Evolutionary conservation across 2,888 invertebrate genomes (phyloP), one percentile per base, ranked within the genome.

Genomic region (Sphecodes monilicornis): DNA sequence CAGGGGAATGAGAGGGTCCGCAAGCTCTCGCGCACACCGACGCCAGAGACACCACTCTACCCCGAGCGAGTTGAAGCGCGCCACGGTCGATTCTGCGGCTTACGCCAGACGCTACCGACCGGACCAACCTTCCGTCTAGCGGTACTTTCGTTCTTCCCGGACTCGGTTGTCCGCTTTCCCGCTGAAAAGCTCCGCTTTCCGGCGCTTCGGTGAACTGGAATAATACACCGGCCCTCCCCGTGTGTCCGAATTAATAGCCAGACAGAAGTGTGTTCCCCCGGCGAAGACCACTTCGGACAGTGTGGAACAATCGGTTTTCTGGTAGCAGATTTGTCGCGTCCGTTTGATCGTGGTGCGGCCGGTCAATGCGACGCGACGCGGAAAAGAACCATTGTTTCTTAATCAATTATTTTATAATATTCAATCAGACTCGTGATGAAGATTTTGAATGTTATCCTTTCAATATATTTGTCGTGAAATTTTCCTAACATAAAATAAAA

Each of bases 1-100:
- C 88, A 91, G 91, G 87, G 92, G 92, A 93, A 93, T 93, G 93
- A 90, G 92, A 90, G 90, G 91, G 91, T 92, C 87, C 80, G 89
- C 89, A 76, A 91, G 91, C 91, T 90, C 89, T 90, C 90, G 92
- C 92, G 90, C 91, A 91, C 82, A 88, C 88, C 93, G 91, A 92
- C 90, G 86, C 88, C 90, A 92, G 92, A 91, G 92, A 89, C 92
- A 89, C 93, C 92, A 93, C 92, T 88, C 86, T 81, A 87, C 77
- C 54, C 82, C 84, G 81, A 46, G 66, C 77, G 78, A 69, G 71
- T 43, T 57, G 79, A 82, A 89, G 80, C 90, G 91, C 91, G 90
- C 91, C 90, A 91, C 91, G 90, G 93, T 93, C 93, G 93, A 93
- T 93, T 91, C 88, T 88, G 89, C 90, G 91, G 89, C 54, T 57